Base-by-base conservation (phyloP, 1,140 invertebrate species). In the Agrypnia vestita region DNA sequence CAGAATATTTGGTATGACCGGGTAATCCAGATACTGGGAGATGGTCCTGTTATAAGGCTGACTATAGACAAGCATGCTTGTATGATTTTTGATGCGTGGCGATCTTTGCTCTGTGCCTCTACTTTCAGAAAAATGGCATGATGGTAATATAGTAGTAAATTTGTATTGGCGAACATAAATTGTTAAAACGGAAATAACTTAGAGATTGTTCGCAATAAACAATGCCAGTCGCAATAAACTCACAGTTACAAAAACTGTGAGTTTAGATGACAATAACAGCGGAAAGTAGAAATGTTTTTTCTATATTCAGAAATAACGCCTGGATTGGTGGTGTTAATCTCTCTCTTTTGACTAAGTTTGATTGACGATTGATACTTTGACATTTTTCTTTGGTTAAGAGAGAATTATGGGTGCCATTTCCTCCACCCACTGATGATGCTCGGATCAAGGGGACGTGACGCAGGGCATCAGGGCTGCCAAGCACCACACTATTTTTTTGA, bases 351-450 rank as follows among this genome's bases (percentile, higher is more conserved):
- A 73, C n/a, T 13, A n/a, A 25, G 69, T 72, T 73, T 55, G 69
- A 73, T 10, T 13, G 8, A 25, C 47, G 49, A 11, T 8, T 73
- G 49, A 35, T 51, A 35, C 25, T 53, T 73, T 72, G 67, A 13
- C 19, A 7, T 4, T 15, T 49, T 49, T 8, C n/a, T 10, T 7
- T 4, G 51, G 9, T 15, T 9, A n/a, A n/a, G 47, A 8, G 4
- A 47, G 51, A 35, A n/a, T 25, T 12, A 12, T 21, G 69, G 69
- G 15, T 13, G 17, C 51, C 15, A 53, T 73, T 35, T 53, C 69
- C 69, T 73, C 49, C 69, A 53, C 69, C 69, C 69, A 73, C 69
- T 25, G 53, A 25, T 73, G 69, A 51, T 73, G 19, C 53, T 49
- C 69, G 69, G 49, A 73, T 51, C 69, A 73, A 51, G 43, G 69